Percentiles rank a stretch among this genome's conserved stretches.
These are phyloP conservation scores for Pseudomugil gertrudae DNA, from an alignment of 2,797 vertebrate genomes.

Conservation along the genomic window DNA sequence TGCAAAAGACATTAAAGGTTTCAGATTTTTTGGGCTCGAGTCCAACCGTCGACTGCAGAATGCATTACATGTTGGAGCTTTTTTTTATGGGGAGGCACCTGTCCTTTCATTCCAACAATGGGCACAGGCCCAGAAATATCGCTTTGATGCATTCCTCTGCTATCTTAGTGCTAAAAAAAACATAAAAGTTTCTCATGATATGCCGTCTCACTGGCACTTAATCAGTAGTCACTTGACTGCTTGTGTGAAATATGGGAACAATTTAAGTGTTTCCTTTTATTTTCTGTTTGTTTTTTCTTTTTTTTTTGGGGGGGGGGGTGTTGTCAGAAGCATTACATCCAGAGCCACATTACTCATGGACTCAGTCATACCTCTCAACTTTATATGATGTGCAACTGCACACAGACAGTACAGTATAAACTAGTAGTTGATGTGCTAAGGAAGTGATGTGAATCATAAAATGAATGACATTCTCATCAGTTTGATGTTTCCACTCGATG, in stretches of 20 bases:
- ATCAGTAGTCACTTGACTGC: conserved; percentile 62
- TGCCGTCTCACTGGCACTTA: conserved; percentile 55
- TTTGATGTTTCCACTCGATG: conserved; percentile 82
- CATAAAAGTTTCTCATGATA: conserved; percentile 63
- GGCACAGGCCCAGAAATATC: conserved; percentile 57
- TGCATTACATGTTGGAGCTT: conserved; percentile 64
- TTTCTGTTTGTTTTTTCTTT: too few species aligned
- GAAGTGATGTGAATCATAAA: conserved; percentile 58
- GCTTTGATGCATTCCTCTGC: conserved; percentile 78
- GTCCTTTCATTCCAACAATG: conserved; percentile 71
- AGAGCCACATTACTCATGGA: conserved; percentile 61
- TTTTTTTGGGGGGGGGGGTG: too few species aligned
- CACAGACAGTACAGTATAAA: conserved; percentile 54
- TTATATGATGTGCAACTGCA: conserved; percentile 46
- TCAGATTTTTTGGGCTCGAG: conserved; percentile 57
- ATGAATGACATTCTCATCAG: conserved; percentile 40
- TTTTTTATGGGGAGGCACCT: conserved; percentile 61
- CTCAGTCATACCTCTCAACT: conserved; percentile 47
- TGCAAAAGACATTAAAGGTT: conserved; percentile 76
- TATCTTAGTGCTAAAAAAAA: conserved; percentile 72
- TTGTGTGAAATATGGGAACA: conserved; percentile 54
- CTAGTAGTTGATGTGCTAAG: conserved; percentile 51
- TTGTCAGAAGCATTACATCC: conserved; percentile 75
- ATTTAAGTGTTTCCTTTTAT: conserved; percentile 38
- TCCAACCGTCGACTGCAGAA: conserved; percentile 68